Evolutionary conservation across 1,140 invertebrate species (phyloP).

Genomic region (Whitmania pigra): DNA sequence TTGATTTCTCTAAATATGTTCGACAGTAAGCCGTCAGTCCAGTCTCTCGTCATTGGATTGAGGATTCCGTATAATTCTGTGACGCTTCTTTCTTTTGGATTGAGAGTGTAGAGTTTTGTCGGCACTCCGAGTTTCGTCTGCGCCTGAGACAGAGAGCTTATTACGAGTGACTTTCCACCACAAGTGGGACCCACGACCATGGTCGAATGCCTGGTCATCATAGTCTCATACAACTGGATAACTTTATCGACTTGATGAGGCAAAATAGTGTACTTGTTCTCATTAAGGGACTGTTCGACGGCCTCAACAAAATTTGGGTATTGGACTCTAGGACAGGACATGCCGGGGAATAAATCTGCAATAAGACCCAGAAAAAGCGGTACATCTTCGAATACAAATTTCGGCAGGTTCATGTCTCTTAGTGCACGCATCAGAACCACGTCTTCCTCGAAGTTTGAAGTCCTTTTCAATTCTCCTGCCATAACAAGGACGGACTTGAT

Average conservation of each 20-base stretch:
- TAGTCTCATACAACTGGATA: conserved; percentile 77
- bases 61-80: conserved; percentile 77
- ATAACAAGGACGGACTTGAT: conserved; percentile 74
- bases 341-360: conserved; percentile 71
- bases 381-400: conserved; percentile 79
- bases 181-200: conserved; percentile 83
- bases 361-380: conserved; percentile 75
- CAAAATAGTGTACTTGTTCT: conserved; percentile 57
- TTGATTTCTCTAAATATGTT: conserved; percentile 82
- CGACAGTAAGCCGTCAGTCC: conserved; percentile 78
- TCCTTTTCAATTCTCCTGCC: conserved; percentile 69
- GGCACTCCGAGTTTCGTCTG: conserved; percentile 58
- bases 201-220: conserved; percentile 78
- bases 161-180: conserved; percentile 75
- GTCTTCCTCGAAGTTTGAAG: conserved; percentile 60
- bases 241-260: conserved; percentile 73
- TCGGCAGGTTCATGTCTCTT: conserved; percentile 79
- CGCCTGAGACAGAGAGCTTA: conserved; percentile 63
- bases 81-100: conserved; percentile 67
- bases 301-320: conserved; percentile 72
- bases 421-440: conserved; percentile 74
- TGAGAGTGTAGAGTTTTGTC: conserved; percentile 64
- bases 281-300: conserved; percentile 54
- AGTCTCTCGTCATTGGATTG: conserved; percentile 69
- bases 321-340: conserved; percentile 65